A percentile compares a stretch with the other conserved stretches of the same genome.
Evolutionary conservation across 2,888 invertebrate species (phyloP).

Genomic region (Neocrepidodera transversa): DNA sequence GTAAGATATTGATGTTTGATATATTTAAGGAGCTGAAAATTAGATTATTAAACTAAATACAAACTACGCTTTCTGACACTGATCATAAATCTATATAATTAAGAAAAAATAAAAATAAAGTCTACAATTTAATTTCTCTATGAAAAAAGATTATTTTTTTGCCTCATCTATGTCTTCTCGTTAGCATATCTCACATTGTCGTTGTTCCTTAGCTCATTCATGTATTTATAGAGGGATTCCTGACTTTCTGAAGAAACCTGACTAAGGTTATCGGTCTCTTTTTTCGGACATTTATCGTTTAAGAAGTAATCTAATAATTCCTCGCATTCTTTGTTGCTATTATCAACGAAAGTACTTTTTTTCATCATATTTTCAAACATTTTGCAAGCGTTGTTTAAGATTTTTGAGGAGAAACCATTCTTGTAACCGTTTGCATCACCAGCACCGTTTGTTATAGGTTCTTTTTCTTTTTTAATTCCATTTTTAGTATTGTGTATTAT

Average conservation of each 20-base stretch:
- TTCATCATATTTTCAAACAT: conserved; percentile 52
- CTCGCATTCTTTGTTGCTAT: conserved; percentile 37
- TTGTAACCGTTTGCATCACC: conserved; percentile 30
- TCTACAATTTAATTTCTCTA: conserved; percentile 34
- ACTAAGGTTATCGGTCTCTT: conserved; percentile 12
- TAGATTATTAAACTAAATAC: not conserved
- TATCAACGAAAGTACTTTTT: conserved; percentile 40
- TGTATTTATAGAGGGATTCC: conserved; percentile 52
- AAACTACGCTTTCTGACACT: conserved; percentile 8
- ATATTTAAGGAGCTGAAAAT: not conserved
- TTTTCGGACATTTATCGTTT: conserved; percentile 16
- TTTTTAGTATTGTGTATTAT: not conserved
- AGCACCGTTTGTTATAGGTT: not conserved
- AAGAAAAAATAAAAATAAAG: conserved; percentile 25
- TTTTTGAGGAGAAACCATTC: conserved; percentile 34
- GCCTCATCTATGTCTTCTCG: conserved; percentile 32
- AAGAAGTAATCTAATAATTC: conserved; percentile 41
- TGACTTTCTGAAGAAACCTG: conserved; percentile 46
- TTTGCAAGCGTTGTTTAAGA: conserved; percentile 44
- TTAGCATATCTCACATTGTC: conserved; percentile 35
- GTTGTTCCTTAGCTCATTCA: conserved; percentile 50
- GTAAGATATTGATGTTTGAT: not conserved
- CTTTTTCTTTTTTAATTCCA: not conserved
- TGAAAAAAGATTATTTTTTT: conserved; percentile 28
- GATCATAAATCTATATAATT: conserved; percentile 7